Evolutionary conservation across 1,140 invertebrate genomes (phyloP).

Genomic region (Drosophila oshimai): DNA sequence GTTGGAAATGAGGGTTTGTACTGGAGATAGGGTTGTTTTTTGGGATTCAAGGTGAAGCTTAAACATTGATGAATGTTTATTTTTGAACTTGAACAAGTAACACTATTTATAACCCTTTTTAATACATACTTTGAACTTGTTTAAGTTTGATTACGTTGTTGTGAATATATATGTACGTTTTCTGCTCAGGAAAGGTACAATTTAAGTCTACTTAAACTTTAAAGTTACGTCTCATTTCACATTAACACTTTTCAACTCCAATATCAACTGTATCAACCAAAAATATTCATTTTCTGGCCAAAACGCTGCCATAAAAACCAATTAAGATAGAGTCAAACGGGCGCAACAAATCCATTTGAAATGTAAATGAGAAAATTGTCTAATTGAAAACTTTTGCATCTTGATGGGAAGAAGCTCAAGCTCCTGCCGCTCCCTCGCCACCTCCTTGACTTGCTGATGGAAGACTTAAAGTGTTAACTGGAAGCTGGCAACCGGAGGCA

Average conservation of each 20-base stretch:
- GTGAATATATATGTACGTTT: no score
- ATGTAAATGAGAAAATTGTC: constrained; percentile 69
- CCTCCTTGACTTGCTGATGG: constrained; percentile 13
- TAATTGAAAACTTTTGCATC: constrained; percentile 75
- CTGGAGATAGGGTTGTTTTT: not conserved
- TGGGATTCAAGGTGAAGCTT: no score
- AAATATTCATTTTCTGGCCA: constrained; percentile 5
- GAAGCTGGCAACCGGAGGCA: constrained; percentile 35
- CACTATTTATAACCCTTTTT: not conserved
- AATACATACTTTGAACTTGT: not conserved
- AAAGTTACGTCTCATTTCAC: not conserved
- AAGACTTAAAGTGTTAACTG: constrained; percentile 69
- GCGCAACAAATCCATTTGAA: constrained; percentile 64
- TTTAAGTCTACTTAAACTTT: no score
- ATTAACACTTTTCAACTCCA: not conserved
- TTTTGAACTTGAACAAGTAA: not conserved
- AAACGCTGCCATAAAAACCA: constrained; percentile 47
- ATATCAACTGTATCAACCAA: not conserved
- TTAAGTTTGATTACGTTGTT: no score
- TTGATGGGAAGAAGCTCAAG: constrained; percentile 8
- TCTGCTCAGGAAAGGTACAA: no score
- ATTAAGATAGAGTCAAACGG: constrained; percentile 49
- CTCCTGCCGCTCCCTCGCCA: not conserved
- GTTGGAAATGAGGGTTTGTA: not conserved
- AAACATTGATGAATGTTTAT: not conserved